A percentile compares a stretch with the other conserved stretches of the same genome.
Conservation (phyloP, 2,888 invertebrate genomes). For the Drosophila formosana region DNA sequence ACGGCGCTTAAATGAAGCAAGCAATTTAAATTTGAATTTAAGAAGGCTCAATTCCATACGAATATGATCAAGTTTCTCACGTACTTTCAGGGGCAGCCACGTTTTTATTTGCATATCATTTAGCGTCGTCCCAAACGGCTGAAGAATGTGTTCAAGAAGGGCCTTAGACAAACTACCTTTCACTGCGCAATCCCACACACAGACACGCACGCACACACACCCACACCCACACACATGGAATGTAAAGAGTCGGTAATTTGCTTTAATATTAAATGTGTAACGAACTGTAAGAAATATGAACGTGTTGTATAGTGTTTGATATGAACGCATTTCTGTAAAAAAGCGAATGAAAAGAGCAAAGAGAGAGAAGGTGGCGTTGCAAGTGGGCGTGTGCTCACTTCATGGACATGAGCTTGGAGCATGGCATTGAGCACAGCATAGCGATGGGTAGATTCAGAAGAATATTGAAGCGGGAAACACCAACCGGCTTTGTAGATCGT, state of each 20-base stretch:
- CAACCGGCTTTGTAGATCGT: too few relatives aligned
- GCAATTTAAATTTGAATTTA: slow-evolving; percentile 77
- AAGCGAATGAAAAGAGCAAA: neutral
- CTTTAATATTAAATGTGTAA: slow-evolving; percentile 80
- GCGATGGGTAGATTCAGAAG: slow-evolving; percentile 41
- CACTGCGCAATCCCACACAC: slow-evolving; percentile 33
- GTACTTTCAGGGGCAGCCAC: slow-evolving; percentile 47
- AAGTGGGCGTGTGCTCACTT: slow-evolving; percentile 1
- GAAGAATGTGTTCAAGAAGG: slow-evolving; percentile 54
- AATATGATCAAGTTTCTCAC: slow-evolving; percentile 30
- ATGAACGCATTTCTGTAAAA: slow-evolving; percentile 63
- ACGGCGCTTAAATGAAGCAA: slow-evolving; percentile 68
- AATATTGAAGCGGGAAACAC: slow-evolving; percentile 15
- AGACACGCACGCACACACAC: slow-evolving; percentile 10
- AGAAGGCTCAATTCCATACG: slow-evolving; percentile 36
- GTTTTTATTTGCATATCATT: slow-evolving; percentile 79
- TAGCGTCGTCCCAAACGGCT: slow-evolving; percentile 56
- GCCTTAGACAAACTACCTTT: slow-evolving; percentile 66
- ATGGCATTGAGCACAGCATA: slow-evolving; percentile 60
- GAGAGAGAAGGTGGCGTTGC: neutral
- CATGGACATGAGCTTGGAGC: slow-evolving; percentile 51
- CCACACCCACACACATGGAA: slow-evolving; percentile 11
- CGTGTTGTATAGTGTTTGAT: slow-evolving; percentile 77
- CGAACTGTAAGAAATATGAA: slow-evolving; percentile 80
- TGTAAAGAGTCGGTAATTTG: slow-evolving; percentile 65